Evolutionary conservation across 2,888 invertebrate genomes (phyloP).

Genomic region (Epinotia brunnichana): DNA sequence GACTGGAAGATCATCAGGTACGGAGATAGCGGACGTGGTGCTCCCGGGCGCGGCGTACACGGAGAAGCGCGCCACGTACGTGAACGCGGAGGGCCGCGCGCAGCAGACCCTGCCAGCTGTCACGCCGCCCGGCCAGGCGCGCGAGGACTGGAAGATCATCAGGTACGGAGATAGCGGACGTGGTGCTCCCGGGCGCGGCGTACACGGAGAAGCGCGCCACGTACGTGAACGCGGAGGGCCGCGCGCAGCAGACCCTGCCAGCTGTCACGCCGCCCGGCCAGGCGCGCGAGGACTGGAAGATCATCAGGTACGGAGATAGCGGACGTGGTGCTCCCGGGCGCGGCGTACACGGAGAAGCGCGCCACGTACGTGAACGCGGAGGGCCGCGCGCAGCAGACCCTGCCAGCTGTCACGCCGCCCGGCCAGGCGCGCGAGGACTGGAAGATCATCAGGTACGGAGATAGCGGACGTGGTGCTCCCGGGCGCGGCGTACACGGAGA

Average conservation of each 20-base stretch:
- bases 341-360: conserved; percentile 99
- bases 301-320: conserved; percentile 92
- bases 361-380: conserved; percentile 99
- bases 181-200: conserved; percentile 97
- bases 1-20: conserved; percentile 97
- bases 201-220: conserved; percentile 99
- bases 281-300: conserved; percentile 99
- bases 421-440: conserved; percentile 98
- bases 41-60: conserved; percentile 99
- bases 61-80: conserved; percentile 98
- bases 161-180: conserved; percentile 92
- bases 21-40: conserved; percentile 95
- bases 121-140: conserved; percentile 94
- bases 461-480: conserved; percentile 97
- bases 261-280: conserved; percentile 96
- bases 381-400: conserved; percentile 96
- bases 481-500: conserved; percentile 99
- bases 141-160: conserved; percentile 99
- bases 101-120: conserved; percentile 95
- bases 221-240: conserved; percentile 98
- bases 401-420: conserved; percentile 94
- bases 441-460: conserved; percentile 93
- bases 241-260: conserved; percentile 94
- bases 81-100: conserved; percentile 98
- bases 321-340: conserved; percentile 96